Conservation (phyloP, 2,888 invertebrate genomes). For the Embidobia sp. region DNA sequence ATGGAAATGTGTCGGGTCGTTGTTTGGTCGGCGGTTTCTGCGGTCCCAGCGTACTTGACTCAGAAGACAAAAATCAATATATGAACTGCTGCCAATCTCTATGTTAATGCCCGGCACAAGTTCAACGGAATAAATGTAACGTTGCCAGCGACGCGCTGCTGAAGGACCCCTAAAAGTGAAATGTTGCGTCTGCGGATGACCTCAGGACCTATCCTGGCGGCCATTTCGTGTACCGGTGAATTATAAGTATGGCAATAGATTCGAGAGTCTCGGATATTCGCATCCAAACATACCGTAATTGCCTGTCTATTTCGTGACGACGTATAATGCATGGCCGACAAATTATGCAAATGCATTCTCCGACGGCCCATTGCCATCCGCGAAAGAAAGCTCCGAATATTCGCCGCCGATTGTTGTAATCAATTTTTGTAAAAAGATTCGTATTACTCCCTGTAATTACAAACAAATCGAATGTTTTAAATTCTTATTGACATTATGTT, state of each 20-base stretch:
- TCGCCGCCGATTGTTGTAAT: no score
- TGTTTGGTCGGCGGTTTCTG: conserved; percentile 63
- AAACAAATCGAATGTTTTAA: no score
- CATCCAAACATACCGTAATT: conserved; percentile 47
- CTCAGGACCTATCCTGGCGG: conserved; percentile 77
- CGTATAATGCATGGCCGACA: conserved; percentile 45
- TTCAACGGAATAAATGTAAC: conserved; percentile 66
- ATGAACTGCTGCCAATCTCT: conserved; percentile 81
- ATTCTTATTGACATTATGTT: no score
- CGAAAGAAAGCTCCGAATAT: no score
- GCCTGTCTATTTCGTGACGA: conserved; percentile 45
- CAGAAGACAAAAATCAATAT: conserved; percentile 77
- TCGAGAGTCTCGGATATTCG: conserved; percentile 42
- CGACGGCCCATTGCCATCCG: no score
- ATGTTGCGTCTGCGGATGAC: conserved; percentile 82
- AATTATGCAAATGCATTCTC: no score
- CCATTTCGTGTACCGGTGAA: conserved; percentile 74
- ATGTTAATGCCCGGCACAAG: conserved; percentile 78
- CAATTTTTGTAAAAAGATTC: no score
- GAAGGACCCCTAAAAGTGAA: conserved; percentile 81
- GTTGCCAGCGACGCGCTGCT: conserved; percentile 73
- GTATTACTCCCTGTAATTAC: no score
- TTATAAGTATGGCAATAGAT: conserved; percentile 71
- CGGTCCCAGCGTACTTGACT: conserved; percentile 75
- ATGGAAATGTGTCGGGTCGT: conserved; percentile 23